phyloP scores from a whole-genome alignment of 2,888 invertebrate genomes.

The Amblyteles armatorius region DNA sequence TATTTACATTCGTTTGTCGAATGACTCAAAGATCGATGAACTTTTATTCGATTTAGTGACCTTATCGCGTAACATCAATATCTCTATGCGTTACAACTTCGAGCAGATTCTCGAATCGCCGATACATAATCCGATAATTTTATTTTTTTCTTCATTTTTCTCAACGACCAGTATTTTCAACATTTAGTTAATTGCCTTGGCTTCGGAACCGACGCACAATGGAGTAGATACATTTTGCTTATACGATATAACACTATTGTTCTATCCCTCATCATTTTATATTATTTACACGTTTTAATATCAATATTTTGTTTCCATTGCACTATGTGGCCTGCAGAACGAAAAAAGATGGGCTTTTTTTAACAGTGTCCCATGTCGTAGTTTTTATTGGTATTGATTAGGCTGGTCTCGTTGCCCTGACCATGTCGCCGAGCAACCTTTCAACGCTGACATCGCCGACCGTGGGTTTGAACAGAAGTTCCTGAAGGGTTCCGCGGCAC shows the following conservation, averaged over 20 bases:
- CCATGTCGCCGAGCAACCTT: slow-evolving; percentile 89
- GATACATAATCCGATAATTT: background rate
- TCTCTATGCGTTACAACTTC: background rate
- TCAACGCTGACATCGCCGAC: slow-evolving; percentile 91
- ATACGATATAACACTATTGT: slow-evolving; percentile 43
- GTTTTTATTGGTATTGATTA: slow-evolving; percentile 57
- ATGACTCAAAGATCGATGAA: slow-evolving; percentile 1
- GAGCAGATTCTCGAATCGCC: background rate
- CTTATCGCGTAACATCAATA: background rate
- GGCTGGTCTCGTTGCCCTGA: slow-evolving; percentile 81
- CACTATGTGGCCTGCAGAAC: slow-evolving; percentile 33
- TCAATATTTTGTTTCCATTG: slow-evolving; percentile 34
- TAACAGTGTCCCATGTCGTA: background rate
- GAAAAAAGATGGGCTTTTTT: slow-evolving; percentile 15
- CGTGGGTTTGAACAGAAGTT: slow-evolving; percentile 92
- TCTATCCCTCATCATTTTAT: slow-evolving; percentile 36
- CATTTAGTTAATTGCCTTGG: slow-evolving; percentile 10
- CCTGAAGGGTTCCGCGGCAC: slow-evolving; percentile 86
- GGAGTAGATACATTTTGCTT: slow-evolving; percentile 40
- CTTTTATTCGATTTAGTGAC: slow-evolving; percentile 1
- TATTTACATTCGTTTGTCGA: slow-evolving; percentile 29
- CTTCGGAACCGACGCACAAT: slow-evolving; percentile 19
- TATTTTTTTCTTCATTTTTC: slow-evolving; percentile 13
- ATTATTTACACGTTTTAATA: slow-evolving; percentile 56
- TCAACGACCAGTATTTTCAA: slow-evolving; percentile 45